phyloP scores from a whole-genome alignment of 2,113 vertebrate species.

The Platichthys flesus region DNA sequence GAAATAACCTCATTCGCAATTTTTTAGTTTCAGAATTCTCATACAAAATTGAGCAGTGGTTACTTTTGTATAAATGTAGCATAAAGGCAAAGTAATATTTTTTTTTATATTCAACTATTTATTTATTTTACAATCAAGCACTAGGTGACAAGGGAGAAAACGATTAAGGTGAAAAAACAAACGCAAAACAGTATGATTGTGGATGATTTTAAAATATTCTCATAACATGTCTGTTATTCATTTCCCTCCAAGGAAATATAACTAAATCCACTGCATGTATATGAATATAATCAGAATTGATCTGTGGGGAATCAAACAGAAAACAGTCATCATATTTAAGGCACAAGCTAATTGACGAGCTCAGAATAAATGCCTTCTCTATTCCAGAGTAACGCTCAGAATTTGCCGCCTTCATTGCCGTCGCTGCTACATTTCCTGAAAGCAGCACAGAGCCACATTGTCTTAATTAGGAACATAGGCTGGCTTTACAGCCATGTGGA shows the following conservation, averaged over 20 bases:
- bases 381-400: constrained; percentile 32
- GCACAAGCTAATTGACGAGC: constrained; percentile 26
- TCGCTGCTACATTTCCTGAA: constrained; percentile 58
- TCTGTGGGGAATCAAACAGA: neutral
- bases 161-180: constrained; percentile 3
- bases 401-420: constrained; percentile 41
- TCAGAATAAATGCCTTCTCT: constrained; percentile 21
- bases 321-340: constrained; percentile 17
- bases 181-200: neutral
- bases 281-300: neutral
- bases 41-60: neutral
- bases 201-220: neutral
- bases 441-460: constrained; percentile 34
- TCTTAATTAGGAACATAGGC: constrained; percentile 62
- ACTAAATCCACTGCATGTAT: neutral
- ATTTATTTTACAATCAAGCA: neutral
- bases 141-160: neutral
- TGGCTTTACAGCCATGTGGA: constrained; percentile 48
- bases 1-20: neutral
- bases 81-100: neutral
- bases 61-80: neutral
- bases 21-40: constrained; percentile 8
- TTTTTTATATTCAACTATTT: neutral
- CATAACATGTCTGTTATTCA: neutral
- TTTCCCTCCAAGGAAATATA: neutral